These are phyloP conservation scores for Lagothrix lagotricha DNA, from an alignment of 2,797 vertebrate genomes.

Conservation along the genomic window DNA sequence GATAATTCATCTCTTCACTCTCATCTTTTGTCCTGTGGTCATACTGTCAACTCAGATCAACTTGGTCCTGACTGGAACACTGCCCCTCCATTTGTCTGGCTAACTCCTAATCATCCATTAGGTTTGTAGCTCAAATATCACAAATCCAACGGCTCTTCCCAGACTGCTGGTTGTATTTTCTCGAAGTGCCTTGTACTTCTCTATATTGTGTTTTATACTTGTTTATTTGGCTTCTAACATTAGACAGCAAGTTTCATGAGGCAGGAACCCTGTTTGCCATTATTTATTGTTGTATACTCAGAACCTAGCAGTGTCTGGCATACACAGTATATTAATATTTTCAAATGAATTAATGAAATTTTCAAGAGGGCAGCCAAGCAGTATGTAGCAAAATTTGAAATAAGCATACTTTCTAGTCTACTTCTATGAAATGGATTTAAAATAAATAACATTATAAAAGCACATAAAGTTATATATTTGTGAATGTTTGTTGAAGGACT, in stretches of 20 bases:
- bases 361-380: neutral
- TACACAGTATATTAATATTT: neutral
- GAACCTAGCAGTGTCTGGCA: neutral
- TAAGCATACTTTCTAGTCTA: neutral
- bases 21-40: neutral
- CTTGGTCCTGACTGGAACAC: neutral
- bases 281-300: neutral
- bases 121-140: neutral
- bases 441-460: neutral
- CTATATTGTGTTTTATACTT: neutral
- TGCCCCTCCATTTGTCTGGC: neutral
- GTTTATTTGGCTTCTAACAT: neutral
- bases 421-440: neutral
- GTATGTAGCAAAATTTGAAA: conserved; percentile 30
- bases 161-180: neutral
- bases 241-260: neutral
- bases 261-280: neutral
- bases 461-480: neutral
- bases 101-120: neutral
- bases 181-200: neutral
- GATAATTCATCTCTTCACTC: neutral
- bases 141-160: neutral
- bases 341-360: neutral
- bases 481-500: neutral
- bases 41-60: neutral